phyloP scores from a whole-genome alignment of 2,797 vertebrate species.

The Bovichtus variegatus region DNA sequence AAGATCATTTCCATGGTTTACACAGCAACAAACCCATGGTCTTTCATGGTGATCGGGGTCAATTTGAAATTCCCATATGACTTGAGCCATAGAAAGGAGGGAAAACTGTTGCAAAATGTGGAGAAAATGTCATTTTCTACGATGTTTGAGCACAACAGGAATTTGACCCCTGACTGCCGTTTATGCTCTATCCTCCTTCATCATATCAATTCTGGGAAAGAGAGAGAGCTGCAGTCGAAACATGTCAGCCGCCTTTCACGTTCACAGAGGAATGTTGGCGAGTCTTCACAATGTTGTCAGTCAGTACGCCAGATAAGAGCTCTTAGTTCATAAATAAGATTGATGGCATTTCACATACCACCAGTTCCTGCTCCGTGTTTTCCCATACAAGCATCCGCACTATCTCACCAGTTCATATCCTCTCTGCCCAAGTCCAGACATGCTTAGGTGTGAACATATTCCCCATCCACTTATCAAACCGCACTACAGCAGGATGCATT shows the following conservation, averaged over 20 bases:
- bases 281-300: slow-evolving; percentile 75
- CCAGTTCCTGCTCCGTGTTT: slow-evolving; percentile 76
- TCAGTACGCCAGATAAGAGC: slow-evolving; percentile 73
- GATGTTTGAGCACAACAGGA: slow-evolving; percentile 54
- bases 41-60: slow-evolving; percentile 41
- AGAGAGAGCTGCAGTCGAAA: slow-evolving; percentile 67
- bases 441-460: slow-evolving; percentile 57
- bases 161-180: slow-evolving; percentile 72
- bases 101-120: slow-evolving; percentile 29
- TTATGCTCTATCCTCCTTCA: slow-evolving; percentile 61
- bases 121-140: slow-evolving; percentile 53
- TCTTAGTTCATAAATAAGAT: slow-evolving; percentile 81
- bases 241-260: slow-evolving; percentile 80
- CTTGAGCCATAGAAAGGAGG: slow-evolving; percentile 18
- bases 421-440: slow-evolving; percentile 62
- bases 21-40: slow-evolving; percentile 47
- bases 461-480: slow-evolving; percentile 47
- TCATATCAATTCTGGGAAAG: slow-evolving; percentile 70
- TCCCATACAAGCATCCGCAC: slow-evolving; percentile 71
- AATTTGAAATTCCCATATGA: slow-evolving; percentile 48
- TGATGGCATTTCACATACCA: slow-evolving; percentile 75
- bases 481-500: slow-evolving; percentile 20
- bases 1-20: slow-evolving; percentile 53
- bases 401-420: slow-evolving; percentile 74
- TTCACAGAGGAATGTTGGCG: slow-evolving; percentile 83